Base-by-base conservation (phyloP, 2,113 vertebrate genomes). In the Pitta sordida region DNA sequence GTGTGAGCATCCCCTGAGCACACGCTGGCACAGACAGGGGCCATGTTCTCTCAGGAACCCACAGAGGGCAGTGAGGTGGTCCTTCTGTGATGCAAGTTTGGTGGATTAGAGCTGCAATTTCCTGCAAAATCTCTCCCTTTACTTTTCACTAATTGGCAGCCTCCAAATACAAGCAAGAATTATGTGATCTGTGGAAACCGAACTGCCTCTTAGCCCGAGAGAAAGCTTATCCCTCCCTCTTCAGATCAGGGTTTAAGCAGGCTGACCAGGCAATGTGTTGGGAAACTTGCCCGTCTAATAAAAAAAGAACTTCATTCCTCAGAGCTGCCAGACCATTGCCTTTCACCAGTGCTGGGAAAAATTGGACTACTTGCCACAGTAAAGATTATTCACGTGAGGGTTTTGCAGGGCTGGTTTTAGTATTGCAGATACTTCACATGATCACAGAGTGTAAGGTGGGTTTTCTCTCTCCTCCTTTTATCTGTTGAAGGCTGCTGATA, bases 191-290 rank as follows among this genome's bases (percentile, higher is more conserved):
- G 79, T 65, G 71, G 67, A 90, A 94, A 90, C 19, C 62, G 32
- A 92, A 88, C 55, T 73, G 86, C 89, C 81, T 73, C 77, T 82
- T 87, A 89, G 48, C 91, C 92, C 3, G 7, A 63, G 74, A 87
- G 70, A 87, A 94, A 92, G 91, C 78, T 92, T 95, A 91, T 95
- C 89, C 77, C 55, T 93, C 63, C 20, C 89, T 91, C 89, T 58
- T 69, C 89, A 86, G 68, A 87, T 86, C n/a, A 7, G 84, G 78
- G 55, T 65, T 95, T 93, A 93, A 84, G 82, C 89, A 87, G 64
- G 46, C 74, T 96, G 95, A 94, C 89, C 93, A 91, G 91, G 93
- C 93, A 74, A 17, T 65, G 81, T 59, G 67, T 85, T 92, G 94
- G 93, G 93, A 96, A 96, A 68, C 83, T 62, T 96, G 92, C 94